These are phyloP conservation scores for Vanacampus margaritifer DNA, from an alignment of 2,113 vertebrate species.

Conservation along the genomic window DNA sequence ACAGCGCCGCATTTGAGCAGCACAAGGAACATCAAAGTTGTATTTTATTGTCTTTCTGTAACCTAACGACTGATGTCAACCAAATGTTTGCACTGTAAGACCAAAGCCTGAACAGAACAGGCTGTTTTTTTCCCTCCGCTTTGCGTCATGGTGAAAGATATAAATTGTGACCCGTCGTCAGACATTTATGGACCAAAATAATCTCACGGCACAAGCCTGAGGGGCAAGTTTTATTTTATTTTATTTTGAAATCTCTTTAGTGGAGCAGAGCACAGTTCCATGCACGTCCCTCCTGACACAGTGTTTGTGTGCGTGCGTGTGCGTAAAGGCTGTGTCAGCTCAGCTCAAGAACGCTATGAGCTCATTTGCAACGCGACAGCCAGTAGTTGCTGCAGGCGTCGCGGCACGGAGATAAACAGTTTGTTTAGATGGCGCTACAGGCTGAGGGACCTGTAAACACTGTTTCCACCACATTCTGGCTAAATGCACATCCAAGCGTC, in stretches of 20 bases:
- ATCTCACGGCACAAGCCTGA: slow-evolving; percentile 52
- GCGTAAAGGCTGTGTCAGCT: slow-evolving; percentile 57
- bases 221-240: slow-evolving; percentile 32
- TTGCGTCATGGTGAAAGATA: slow-evolving; percentile 44
- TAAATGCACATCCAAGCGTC: slow-evolving; percentile 62
- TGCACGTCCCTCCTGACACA: slow-evolving; percentile 41
- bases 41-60: slow-evolving; percentile 23
- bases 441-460: slow-evolving; percentile 63
- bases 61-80: slow-evolving; percentile 37
- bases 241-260: slow-evolving; percentile 16
- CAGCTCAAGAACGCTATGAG: slow-evolving; percentile 60
- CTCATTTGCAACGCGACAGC: slow-evolving; percentile 61
- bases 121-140: slow-evolving; percentile 37
- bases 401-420: slow-evolving; percentile 64
- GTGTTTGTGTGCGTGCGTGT: slow-evolving; percentile 17
- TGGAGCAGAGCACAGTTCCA: slow-evolving; percentile 39
- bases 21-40: slow-evolving; percentile 31
- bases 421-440: slow-evolving; percentile 63
- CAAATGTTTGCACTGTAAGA: slow-evolving; percentile 51
- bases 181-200: slow-evolving; percentile 54
- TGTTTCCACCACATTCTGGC: slow-evolving; percentile 60
- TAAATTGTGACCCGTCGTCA: slow-evolving; percentile 46
- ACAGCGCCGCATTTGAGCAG: slow-evolving; percentile 10
- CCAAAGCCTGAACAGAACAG: slow-evolving; percentile 17
- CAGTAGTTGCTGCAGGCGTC: slow-evolving; percentile 56